Base-by-base conservation (phyloP, 2,113 vertebrate genomes). In the Catharus bicknelli region DNA sequence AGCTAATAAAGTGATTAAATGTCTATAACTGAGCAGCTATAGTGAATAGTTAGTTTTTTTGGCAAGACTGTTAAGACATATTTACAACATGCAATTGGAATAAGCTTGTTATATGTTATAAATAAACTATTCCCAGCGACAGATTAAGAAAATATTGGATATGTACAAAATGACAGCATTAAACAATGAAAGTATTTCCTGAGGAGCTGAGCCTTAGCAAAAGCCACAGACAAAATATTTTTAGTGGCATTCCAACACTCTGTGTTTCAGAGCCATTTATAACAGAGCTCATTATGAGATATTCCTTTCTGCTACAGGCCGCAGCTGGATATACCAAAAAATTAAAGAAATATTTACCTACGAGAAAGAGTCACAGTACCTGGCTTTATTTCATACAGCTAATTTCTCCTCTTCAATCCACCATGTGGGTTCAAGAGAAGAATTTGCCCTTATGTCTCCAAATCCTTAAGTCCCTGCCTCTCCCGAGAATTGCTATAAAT, bases 141-240 rank as follows among this genome's bases (percentile, higher is more conserved):
- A 92, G 91, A 96, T 96, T 95, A 95, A 95, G 88, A 95, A 96
- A 96, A 96, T 96, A 95, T 77, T 96, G 96, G 92, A 70, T 90
- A 94, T 89, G 92, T 95, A 96, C 94, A 96, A 95, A 96, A 94
- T 94, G 94, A 96, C 94, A 96, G 92, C 90, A 95, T 95, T 96
- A 96, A 95, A 95, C 90, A 95, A 95, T 95, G 91, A 92, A 96
- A 94, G 93, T 82, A 96, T 96, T 96, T 97, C 93, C 93, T 95
- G 93, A 95, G 94, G 92, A 95, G 92, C 42, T 93, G 90, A 92
- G 90, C 76, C 87, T 91, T 94, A 95, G 84, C 81, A 89, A 96
- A 96, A 95, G 91, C 95, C 92, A 96, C 94, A 96, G 93, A 96
- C 95, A 95, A 95, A 95, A 95, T 94, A 94, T 96, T 94, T 96